These are phyloP conservation scores for Cryptoblepharus egeriae DNA, from an alignment of 2,797 vertebrate species.

Conservation along the genomic window DNA sequence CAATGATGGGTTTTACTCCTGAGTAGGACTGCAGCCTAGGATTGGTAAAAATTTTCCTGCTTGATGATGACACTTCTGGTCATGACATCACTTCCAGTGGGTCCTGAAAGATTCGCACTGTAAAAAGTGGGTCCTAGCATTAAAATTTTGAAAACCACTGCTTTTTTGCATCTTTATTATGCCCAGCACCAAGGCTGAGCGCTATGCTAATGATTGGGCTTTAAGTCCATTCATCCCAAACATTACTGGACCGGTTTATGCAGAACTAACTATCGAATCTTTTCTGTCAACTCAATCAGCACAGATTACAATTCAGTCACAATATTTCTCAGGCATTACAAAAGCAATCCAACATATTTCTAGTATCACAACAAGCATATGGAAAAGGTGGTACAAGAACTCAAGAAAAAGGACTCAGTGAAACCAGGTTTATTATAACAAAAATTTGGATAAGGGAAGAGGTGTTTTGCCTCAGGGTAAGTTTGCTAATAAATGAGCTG, in stretches of 20 bases:
- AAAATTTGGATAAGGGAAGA: conserved; percentile 43
- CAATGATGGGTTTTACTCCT: too few species aligned
- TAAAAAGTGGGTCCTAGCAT: too few species aligned
- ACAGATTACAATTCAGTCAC: conserved; percentile 24
- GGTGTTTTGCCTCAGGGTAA: conserved; percentile 72
- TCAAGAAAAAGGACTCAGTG: conserved; percentile 65
- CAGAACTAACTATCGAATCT: not conserved
- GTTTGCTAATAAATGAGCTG: conserved; percentile 71
- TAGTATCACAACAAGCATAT: conserved; percentile 51
- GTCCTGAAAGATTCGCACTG: too few species aligned
- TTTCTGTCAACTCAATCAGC: not conserved
- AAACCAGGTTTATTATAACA: conserved; percentile 71
- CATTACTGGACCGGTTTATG: not conserved
- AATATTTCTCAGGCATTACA: conserved; percentile 55
- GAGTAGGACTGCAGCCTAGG: too few species aligned
- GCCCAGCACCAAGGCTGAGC: not conserved
- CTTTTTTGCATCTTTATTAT: too few species aligned
- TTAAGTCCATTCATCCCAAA: not conserved
- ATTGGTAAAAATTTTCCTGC: too few species aligned
- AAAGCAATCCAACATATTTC: conserved; percentile 47
- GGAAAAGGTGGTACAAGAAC: conserved; percentile 58
- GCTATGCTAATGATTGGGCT: not conserved
- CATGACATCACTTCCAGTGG: too few species aligned
- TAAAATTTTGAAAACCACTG: too few species aligned
- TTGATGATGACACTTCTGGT: too few species aligned